Evolutionary conservation across 2,113 vertebrate genomes (phyloP).

Genomic region (Campylorhamphus procurvoides): DNA sequence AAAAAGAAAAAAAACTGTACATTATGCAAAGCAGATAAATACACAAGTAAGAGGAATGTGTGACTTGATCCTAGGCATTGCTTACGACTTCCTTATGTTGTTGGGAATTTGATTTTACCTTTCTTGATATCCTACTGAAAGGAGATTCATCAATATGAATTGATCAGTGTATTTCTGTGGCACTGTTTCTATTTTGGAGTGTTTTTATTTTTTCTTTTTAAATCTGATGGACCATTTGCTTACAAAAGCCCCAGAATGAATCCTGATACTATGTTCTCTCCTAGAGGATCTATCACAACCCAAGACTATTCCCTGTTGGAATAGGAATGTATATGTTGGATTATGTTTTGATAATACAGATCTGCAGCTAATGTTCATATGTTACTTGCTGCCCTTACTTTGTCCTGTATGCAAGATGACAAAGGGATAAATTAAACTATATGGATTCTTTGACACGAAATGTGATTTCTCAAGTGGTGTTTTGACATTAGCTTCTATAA

Average conservation of each 20-base stretch:
- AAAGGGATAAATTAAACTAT: neutral
- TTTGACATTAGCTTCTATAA: neutral
- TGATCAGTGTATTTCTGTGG: constrained; percentile 1
- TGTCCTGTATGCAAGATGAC: neutral
- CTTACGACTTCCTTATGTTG: neutral
- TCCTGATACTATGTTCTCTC: neutral
- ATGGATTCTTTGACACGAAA: neutral
- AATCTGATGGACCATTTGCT: neutral
- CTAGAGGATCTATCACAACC: neutral
- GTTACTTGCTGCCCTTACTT: neutral
- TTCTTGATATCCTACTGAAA: constrained; percentile 8
- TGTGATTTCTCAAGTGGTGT: neutral
- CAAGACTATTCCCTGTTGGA: constrained; percentile 14
- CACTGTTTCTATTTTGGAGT: neutral
- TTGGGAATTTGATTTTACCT: constrained; percentile 53
- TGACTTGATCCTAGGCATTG: neutral
- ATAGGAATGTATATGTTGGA: neutral
- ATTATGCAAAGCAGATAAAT: constrained; percentile 55
- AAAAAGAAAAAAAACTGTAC: neutral
- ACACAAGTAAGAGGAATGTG: constrained; percentile 18
- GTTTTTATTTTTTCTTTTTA: neutral
- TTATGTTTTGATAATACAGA: constrained; percentile 6
- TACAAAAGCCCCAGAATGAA: neutral
- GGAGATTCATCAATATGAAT: constrained; percentile 9
- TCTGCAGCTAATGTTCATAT: neutral